phyloP scores from a whole-genome alignment of 2,113 vertebrate genomes.

The Empidonax alnorum region DNA sequence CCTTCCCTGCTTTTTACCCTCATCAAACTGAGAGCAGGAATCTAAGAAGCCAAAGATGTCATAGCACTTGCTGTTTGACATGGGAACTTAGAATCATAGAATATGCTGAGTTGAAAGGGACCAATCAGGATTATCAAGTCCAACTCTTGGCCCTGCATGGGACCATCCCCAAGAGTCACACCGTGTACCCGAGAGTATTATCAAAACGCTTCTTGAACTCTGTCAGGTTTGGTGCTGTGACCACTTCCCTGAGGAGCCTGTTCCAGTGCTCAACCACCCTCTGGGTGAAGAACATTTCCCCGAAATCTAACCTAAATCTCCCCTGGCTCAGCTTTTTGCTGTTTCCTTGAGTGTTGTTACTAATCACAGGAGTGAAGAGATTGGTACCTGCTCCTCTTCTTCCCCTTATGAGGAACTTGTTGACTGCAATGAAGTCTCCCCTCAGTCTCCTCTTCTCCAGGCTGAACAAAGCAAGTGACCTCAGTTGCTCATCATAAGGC shows the following conservation, averaged over 20 bases:
- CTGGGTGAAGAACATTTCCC: background rate
- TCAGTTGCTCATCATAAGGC: background rate
- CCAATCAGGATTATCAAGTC: background rate
- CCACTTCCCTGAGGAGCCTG: background rate
- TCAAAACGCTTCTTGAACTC: background rate
- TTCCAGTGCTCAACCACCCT: accelerated
- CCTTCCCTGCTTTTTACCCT: background rate
- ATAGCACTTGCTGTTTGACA: background rate
- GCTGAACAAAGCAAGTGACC: background rate
- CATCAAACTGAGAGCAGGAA: background rate
- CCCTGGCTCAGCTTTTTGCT: background rate
- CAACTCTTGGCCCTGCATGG: background rate
- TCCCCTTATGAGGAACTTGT: background rate
- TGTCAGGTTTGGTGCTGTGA: background rate
- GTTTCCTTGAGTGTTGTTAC: background rate
- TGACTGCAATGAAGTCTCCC: background rate
- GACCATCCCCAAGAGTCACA: background rate
- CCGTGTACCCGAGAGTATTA: background rate
- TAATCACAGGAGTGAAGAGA: background rate
- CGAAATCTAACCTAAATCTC: background rate
- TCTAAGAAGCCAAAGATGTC: background rate
- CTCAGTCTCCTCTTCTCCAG: background rate
- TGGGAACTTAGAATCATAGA: background rate
- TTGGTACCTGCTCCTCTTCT: background rate
- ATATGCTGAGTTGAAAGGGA: background rate